Evolutionary conservation across 2,113 vertebrate species (phyloP).

Genomic region (Chaetodon auriga): DNA sequence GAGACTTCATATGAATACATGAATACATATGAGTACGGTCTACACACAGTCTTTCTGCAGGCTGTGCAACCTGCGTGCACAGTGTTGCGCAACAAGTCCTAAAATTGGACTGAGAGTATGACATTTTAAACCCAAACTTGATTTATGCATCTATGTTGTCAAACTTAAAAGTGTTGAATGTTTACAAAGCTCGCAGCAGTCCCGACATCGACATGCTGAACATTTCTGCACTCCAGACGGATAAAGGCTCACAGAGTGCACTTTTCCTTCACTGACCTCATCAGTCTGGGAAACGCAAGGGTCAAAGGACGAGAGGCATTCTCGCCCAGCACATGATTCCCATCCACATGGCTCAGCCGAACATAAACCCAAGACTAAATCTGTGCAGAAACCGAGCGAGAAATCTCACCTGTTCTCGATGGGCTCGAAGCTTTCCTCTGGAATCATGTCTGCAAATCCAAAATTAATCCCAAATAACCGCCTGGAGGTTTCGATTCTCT

Average conservation of each 20-base stretch:
- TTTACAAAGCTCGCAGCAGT: not conserved
- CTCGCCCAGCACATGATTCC: slow-evolving; percentile 25
- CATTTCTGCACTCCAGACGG: not conserved
- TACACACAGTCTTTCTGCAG: not conserved
- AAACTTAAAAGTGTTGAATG: not conserved
- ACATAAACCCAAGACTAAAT: not conserved
- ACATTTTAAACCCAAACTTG: not conserved
- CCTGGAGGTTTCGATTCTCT: not conserved
- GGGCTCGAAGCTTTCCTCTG: slow-evolving; percentile 58
- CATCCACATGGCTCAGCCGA: slow-evolving; percentile 18
- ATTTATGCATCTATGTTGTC: not conserved
- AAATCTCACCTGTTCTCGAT: slow-evolving; percentile 70
- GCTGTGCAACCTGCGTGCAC: slow-evolving; percentile 35
- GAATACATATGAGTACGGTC: not conserved
- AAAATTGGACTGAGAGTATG: not conserved
- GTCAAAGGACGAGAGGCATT: slow-evolving; percentile 49
- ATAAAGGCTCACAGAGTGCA: not conserved
- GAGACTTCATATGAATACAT: not conserved
- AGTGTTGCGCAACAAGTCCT: not conserved
- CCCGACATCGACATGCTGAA: not conserved
- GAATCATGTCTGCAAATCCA: slow-evolving; percentile 55
- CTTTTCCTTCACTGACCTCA: slow-evolving; percentile 2
- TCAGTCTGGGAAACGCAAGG: not conserved
- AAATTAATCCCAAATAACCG: not conserved
- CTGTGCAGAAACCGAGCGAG: not conserved